These are phyloP conservation scores for Danionella dracula DNA, from an alignment of 2,797 vertebrate species.

Conservation along the genomic window DNA sequence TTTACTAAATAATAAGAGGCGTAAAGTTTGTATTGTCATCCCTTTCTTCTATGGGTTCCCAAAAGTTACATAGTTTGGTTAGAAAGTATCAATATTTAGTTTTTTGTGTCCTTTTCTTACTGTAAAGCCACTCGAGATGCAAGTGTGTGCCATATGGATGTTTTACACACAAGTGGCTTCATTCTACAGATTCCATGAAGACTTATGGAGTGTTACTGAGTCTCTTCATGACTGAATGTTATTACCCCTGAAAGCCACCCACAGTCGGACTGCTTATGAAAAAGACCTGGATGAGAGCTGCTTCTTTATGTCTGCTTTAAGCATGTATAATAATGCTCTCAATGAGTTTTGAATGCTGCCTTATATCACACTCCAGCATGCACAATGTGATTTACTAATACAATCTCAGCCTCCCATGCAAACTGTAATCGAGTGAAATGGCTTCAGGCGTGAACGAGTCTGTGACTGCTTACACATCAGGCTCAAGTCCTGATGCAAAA, in stretches of 20 bases:
- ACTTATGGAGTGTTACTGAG: slow-evolving; percentile 10
- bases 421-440: slow-evolving; percentile 13
- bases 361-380: slow-evolving; percentile 17
- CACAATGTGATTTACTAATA: slow-evolving; percentile 17
- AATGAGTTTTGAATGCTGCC: slow-evolving; percentile 5
- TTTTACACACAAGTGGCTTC: slow-evolving; percentile 9
- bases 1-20: no score
- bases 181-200: slow-evolving; percentile 16
- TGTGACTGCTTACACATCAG: background rate
- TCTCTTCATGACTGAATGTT: slow-evolving; percentile 15
- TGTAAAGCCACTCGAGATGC: no score
- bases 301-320: slow-evolving; percentile 11
- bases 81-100: no score
- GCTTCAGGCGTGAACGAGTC: background rate
- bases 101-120: no score
- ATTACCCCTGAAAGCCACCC: slow-evolving; percentile 12
- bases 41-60: no score
- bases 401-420: background rate
- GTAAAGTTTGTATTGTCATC: no score
- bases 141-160: no score
- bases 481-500: background rate
- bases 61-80: no score
- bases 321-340: slow-evolving; percentile 27
- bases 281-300: background rate
- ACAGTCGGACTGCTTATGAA: slow-evolving; percentile 4